phyloP scores from a whole-genome alignment of 2,113 vertebrate species.

The Astur gentilis region DNA sequence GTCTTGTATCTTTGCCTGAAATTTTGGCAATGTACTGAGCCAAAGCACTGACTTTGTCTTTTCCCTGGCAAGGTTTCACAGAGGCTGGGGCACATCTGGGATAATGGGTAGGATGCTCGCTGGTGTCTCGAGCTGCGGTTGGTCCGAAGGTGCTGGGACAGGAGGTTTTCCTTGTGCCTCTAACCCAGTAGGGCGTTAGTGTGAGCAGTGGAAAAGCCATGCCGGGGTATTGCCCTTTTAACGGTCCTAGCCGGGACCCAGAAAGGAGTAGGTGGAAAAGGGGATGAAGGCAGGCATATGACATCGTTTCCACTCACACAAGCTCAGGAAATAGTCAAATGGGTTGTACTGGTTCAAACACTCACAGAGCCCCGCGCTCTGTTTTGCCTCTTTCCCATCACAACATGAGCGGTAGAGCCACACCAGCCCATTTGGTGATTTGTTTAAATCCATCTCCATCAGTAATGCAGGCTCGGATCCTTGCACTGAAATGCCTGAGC shows the following conservation, averaged over 20 bases:
- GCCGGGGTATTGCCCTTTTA: neutral
- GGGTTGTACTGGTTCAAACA: neutral
- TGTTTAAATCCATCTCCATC: neutral
- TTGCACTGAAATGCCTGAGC: neutral
- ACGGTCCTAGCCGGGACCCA: neutral
- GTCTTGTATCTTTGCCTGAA: neutral
- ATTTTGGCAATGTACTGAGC: neutral
- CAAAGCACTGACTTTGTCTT: neutral
- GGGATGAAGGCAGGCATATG: accelerated
- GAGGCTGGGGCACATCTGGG: neutral
- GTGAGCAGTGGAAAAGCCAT: neutral
- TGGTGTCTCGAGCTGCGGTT: neutral
- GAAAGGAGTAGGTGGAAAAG: neutral
- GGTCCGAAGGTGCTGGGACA: neutral
- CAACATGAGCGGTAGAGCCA: neutral
- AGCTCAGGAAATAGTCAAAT: neutral
- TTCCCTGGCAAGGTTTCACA: neutral
- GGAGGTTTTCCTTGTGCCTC: neutral
- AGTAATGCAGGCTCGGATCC: neutral
- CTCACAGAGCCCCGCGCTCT: neutral
- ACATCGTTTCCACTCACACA: neutral
- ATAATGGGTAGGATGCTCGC: neutral
- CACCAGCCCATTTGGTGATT: neutral
- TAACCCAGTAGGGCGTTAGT: neutral
- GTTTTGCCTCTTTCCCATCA: neutral